These are phyloP conservation scores for Tragulus kanchil DNA, from an alignment of 2,113 vertebrate genomes.

Conservation along the genomic window DNA sequence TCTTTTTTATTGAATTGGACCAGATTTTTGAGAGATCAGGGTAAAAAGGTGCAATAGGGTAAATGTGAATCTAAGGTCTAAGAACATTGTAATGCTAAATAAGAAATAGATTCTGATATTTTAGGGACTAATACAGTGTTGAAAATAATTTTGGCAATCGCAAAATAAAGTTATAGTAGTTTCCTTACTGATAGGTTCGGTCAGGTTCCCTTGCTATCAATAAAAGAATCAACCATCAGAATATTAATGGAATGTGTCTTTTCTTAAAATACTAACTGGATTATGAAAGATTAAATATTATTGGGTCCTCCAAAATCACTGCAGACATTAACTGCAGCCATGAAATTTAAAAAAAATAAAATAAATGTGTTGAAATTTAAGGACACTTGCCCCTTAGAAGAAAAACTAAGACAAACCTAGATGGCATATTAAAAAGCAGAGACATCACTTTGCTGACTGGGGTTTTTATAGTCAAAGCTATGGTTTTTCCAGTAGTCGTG, in stretches of 20 bases:
- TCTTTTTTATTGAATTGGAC: not conserved
- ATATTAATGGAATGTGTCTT: not conserved
- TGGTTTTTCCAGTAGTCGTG: not conserved
- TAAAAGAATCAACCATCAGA: conserved; percentile 28
- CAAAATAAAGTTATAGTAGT: conserved; percentile 18
- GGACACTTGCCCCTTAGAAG: not conserved
- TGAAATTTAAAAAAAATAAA: not conserved
- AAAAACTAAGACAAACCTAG: not conserved
- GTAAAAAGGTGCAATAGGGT: conserved; percentile 48
- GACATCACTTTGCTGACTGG: not conserved
- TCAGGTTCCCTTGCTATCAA: not conserved
- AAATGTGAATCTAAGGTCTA: conserved; percentile 75
- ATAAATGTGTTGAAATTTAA: not conserved
- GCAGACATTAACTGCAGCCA: not conserved
- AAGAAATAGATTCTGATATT: not conserved
- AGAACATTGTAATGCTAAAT: not conserved
- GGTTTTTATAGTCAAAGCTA: not conserved
- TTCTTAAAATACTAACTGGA: not conserved
- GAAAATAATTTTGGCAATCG: not conserved
- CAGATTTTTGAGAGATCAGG: conserved; percentile 45
- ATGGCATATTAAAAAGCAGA: not conserved
- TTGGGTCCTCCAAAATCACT: not conserved
- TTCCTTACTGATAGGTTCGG: not conserved
- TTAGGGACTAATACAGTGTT: not conserved
- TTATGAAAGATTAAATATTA: conserved; percentile 11